Evolutionary conservation across 2,888 invertebrate genomes (phyloP), one percentile per base, ranked within the genome.

Genomic region (Glyphotaelius pellucidus): DNA sequence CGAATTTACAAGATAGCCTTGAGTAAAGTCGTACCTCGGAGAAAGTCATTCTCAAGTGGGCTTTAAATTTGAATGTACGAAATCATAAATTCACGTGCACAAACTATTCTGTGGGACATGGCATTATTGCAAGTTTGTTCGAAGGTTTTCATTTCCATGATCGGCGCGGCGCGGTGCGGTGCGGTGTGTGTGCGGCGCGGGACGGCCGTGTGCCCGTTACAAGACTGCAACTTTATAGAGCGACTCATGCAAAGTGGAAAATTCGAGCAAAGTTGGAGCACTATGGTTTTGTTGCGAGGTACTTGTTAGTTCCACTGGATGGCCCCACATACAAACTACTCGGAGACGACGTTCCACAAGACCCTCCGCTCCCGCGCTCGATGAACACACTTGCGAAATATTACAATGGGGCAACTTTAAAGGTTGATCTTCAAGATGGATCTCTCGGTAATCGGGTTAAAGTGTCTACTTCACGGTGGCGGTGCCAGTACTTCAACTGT

Each of bases 251-350:
- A 90, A 92, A 92, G 90, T 90, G 88, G 88, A 87, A 88, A 90
- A 92, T 90, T 92, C 35, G 83, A 87, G 85, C 79, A 92, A 92
- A 92, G 90, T 92, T 92, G 91, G 87, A 92, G 88, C 90, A 92
- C 88, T 87, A 88, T n/a, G 84, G 81, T 86, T 83, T 87, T 47
- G 90, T 83, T 32, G 90, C 88, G 89, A 89, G 89, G 31, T 83
- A 91, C 87, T 92, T 91, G 91, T 91, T 91, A 91, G 90, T 92
- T 92, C 91, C 91, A 90, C 90, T 91, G 81, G 91, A 90, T 79
- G 84, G 87, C 31, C 83, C 84, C 90, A 90, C 87, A 80, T 32
- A 67, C 67, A 67, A 67, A 67, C 67, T n/a, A 67, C 52, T 67
- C 25, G 25, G 67, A 67, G 67, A 67, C 67, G 67, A 7, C 67